phyloP scores from a whole-genome alignment of 1,140 invertebrate genomes.

The Drosophila yakuba region DNA sequence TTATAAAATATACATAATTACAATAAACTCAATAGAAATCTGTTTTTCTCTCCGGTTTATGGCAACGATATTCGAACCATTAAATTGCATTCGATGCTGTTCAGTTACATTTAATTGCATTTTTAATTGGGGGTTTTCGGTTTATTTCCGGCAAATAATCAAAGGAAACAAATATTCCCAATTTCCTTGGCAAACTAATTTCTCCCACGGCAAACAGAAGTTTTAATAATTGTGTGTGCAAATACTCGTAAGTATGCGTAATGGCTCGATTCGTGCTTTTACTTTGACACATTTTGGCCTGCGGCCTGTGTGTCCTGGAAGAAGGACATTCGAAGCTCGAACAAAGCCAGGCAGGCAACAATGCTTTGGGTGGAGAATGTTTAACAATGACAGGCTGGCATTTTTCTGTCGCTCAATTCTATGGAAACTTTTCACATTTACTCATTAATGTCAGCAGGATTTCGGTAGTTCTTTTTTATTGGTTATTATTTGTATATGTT shows the following conservation, averaged over 20 bases:
- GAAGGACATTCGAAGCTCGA: conserved; percentile 3
- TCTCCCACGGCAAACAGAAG: background rate
- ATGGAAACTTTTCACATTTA: conserved; percentile 52
- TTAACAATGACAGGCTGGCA: conserved; percentile 29
- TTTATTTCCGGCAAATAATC: conserved; percentile 1
- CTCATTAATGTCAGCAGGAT: conserved; percentile 64
- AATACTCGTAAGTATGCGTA: background rate
- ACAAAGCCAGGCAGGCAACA: conserved; percentile 11
- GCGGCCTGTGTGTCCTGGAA: background rate
- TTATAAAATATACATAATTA: conserved; percentile 47
- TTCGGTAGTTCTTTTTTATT: background rate
- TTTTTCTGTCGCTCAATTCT: conserved; percentile 41
- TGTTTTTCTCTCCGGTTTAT: conserved; percentile 20
- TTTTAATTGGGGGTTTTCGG: conserved; percentile 59
- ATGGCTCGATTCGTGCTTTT: background rate
- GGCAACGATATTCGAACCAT: background rate
- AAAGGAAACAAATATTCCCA: background rate
- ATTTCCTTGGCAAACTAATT: background rate
- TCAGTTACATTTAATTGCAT: conserved; percentile 53
- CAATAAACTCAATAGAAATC: conserved; percentile 68
- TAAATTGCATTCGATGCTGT: background rate
- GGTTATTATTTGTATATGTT: conserved; percentile 24
- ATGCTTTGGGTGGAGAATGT: conserved; percentile 5
- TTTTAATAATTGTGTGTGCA: conserved; percentile 20
- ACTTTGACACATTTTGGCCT: background rate